These are phyloP conservation scores for Eidolon dupreanum DNA, from an alignment of 2,797 vertebrate species.

Conservation along the genomic window DNA sequence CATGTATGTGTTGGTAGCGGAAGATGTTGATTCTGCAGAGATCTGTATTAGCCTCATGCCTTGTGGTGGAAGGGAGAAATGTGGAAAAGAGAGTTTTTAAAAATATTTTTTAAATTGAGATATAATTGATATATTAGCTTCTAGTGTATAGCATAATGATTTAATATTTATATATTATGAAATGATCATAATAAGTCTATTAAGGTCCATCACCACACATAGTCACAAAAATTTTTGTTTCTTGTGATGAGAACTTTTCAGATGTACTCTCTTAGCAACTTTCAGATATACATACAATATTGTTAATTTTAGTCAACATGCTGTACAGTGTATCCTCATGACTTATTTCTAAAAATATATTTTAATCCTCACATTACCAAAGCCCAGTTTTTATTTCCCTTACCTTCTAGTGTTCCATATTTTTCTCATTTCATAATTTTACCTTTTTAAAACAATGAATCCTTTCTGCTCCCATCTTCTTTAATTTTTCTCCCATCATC, in stretches of 20 bases:
- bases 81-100: background rate
- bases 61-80: background rate
- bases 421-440: conserved; percentile 9
- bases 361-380: background rate
- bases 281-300: background rate
- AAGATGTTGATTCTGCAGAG: background rate
- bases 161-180: background rate
- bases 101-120: background rate
- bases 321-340: background rate
- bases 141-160: background rate
- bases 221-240: background rate
- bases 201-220: background rate
- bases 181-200: background rate
- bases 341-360: background rate
- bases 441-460: background rate
- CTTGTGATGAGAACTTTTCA: background rate
- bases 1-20: background rate
- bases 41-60: background rate
- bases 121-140: background rate
- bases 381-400: background rate
- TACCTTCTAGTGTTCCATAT: background rate
- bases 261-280: background rate
- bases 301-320: background rate
- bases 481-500: background rate
- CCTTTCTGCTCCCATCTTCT: background rate